Conservation (phyloP, 1,140 invertebrate species). For the Zaprionus camerounensis region DNA sequence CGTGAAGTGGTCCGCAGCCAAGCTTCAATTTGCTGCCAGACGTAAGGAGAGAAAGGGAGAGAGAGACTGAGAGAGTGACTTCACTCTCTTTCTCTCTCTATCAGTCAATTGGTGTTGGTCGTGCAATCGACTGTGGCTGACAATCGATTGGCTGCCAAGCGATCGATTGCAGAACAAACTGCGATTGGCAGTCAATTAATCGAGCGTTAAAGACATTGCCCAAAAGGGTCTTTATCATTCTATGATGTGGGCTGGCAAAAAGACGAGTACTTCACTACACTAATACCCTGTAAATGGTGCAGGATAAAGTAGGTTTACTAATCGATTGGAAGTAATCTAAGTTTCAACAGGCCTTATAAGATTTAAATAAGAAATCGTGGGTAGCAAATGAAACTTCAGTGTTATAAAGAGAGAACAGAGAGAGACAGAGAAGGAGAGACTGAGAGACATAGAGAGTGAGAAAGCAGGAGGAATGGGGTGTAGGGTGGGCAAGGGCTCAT, state of each 20-base stretch:
- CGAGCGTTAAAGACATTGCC: slow-evolving; percentile 5
- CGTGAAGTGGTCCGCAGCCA: slow-evolving; percentile 27
- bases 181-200: slow-evolving; percentile 32
- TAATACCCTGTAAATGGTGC: not conserved
- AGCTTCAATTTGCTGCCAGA: not conserved
- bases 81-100: no score
- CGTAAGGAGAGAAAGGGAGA: not conserved
- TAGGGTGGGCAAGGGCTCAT: not conserved
- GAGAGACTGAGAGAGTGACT: no score
- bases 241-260: not conserved
- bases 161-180: slow-evolving; percentile 29
- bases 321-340: no score
- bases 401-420: no score
- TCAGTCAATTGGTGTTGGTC: slow-evolving; percentile 9
- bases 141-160: slow-evolving; percentile 38
- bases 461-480: no score
- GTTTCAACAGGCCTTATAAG: no score
- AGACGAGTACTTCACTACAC: not conserved
- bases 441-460: no score
- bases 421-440: no score
- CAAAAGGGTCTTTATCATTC: not conserved
- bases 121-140: slow-evolving; percentile 40
- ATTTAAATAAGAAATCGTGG: no score
- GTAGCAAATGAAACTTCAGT: no score
- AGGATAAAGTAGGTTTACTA: not conserved